Base-by-base conservation (phyloP, 2,888 invertebrate species). In the Melipona bicolor region DNA sequence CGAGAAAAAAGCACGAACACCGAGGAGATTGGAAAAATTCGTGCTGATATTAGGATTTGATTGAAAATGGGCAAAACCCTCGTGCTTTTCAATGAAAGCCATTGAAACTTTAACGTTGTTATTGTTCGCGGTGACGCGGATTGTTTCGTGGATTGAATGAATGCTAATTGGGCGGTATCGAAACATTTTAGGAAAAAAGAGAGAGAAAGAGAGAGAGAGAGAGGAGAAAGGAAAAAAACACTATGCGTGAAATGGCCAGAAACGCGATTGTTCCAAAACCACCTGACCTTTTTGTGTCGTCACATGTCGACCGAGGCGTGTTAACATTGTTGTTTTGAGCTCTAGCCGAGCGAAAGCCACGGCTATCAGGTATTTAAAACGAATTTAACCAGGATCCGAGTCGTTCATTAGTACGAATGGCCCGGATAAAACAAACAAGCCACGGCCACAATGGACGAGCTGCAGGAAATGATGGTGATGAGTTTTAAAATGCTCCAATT, bases 401-500 rank as follows among this genome's bases (percentile, higher is more conserved):
- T 87, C 86, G 79, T 90, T 88, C 85, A 85, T 85, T 85, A 85
- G 83, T 68, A 72, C 82, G 88, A 83, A 83, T 73, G 73, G 79
- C 36, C 64, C 78, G 85, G 71, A 78, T 74, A 81, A 84, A 86
- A 83, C 81, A 84, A 80, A 83, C 89, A 79, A 87, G 65, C 84
- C 76, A 24, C 72, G 68, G 81, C 85, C 85, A 72, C 84, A 88
- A 86, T 77, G 77, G 79, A 88, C 80, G 84, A 81, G 84, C 79
- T 70, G 78, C 77, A 83, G 80, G 87, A 85, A 91, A 89, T 85
- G 86, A 90, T 86, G 88, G 81, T 91, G 90, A 92, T 88, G 92
- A 91, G 89, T 89, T 91, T 92, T 89, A 88, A 92, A 92, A 89
- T 85, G 87, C 86, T 87, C 87, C 88, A 90, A 91, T 92, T 91